These are phyloP conservation scores for Lemur catta DNA, from an alignment of 2,797 vertebrate species.

Conservation along the genomic window DNA sequence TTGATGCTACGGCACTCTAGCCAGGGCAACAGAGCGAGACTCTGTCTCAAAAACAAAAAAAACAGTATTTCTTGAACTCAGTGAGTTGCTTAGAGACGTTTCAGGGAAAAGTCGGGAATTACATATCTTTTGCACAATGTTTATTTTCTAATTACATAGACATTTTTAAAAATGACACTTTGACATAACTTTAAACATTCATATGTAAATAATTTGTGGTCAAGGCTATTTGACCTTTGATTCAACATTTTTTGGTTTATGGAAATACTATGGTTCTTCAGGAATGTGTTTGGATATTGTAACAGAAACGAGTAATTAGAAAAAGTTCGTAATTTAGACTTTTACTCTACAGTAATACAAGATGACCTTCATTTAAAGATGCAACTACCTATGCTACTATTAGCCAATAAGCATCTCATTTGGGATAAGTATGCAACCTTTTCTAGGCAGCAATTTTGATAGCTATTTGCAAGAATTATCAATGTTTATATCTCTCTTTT, in stretches of 20 bases:
- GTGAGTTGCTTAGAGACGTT: background rate
- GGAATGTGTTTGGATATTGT: background rate
- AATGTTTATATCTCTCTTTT: background rate
- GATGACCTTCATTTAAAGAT: background rate
- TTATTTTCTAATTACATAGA: conserved; percentile 8
- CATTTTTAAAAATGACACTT: background rate
- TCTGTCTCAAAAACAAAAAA: too few relatives aligned
- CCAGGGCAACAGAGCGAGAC: too few relatives aligned
- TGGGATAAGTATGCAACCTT: background rate
- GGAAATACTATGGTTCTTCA: background rate
- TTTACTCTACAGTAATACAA: background rate
- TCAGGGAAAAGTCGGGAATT: background rate
- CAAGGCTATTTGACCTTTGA: background rate
- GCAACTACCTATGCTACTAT: background rate
- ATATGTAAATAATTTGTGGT: background rate
- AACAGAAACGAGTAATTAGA: background rate
- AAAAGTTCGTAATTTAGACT: conserved; percentile 2
- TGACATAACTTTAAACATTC: background rate
- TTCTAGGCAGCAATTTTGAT: background rate
- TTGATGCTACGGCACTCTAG: too few relatives aligned
- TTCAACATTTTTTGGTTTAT: background rate
- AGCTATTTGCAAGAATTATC: background rate
- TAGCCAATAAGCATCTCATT: background rate
- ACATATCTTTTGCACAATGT: background rate
- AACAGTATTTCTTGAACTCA: background rate